Evolutionary conservation across 2,888 invertebrate species (phyloP).

Genomic region (Agonopterix subpropinquella): DNA sequence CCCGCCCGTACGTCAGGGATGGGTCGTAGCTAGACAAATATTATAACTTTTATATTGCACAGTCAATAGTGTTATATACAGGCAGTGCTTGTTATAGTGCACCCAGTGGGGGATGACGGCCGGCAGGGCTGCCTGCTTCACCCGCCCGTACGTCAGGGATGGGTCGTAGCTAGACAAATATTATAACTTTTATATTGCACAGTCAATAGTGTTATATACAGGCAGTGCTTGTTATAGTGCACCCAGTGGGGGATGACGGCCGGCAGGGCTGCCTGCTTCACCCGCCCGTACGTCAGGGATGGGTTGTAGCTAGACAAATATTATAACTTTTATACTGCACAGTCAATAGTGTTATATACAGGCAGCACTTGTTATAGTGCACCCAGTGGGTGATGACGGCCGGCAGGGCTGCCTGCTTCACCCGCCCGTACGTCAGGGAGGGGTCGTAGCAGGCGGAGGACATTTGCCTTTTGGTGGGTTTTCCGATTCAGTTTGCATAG

Average conservation of each 20-base stretch:
- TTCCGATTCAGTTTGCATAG: too few relatives aligned
- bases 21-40: slow-evolving; percentile 77
- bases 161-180: slow-evolving; percentile 77
- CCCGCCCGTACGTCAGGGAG: slow-evolving; percentile 82
- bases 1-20: slow-evolving; percentile 81
- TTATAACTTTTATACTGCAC: background rate
- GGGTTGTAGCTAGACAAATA: slow-evolving; percentile 77
- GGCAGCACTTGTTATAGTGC: slow-evolving; percentile 82
- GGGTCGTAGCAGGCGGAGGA: too few relatives aligned
- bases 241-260: slow-evolving; percentile 82
- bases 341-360: too few relatives aligned
- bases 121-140: slow-evolving; percentile 73
- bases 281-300: slow-evolving; percentile 81
- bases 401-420: slow-evolving; percentile 73
- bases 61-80: too few relatives aligned
- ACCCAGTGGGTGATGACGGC: slow-evolving; percentile 82
- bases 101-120: slow-evolving; percentile 82
- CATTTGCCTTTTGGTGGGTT: too few relatives aligned
- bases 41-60: background rate
- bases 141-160: slow-evolving; percentile 81
- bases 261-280: slow-evolving; percentile 73
- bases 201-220: too few relatives aligned
- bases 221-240: slow-evolving; percentile 82
- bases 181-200: background rate
- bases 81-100: slow-evolving; percentile 82